These are phyloP conservation scores for Podotricha telesiphe DNA, from an alignment of 2,888 invertebrate species.

Conservation along the genomic window DNA sequence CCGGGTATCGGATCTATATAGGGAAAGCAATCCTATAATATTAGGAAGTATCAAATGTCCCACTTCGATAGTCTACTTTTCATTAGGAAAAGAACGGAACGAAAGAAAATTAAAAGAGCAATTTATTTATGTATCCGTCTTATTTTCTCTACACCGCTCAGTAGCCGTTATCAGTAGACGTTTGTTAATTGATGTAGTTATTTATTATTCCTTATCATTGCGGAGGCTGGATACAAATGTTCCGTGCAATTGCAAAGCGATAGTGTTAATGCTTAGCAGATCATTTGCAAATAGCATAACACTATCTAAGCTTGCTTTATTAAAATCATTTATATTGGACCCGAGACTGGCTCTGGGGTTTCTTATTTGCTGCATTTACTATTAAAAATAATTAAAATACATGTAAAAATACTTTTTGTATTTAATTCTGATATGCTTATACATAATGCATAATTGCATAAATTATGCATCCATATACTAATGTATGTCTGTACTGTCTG, in stretches of 20 bases:
- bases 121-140: slow-evolving; percentile 15
- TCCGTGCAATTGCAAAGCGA: slow-evolving; percentile 20
- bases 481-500: too few species aligned
- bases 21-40: slow-evolving; percentile 1
- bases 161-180: slow-evolving; percentile 15
- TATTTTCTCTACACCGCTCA: slow-evolving; percentile 5
- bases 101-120: neutral
- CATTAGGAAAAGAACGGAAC: too few species aligned
- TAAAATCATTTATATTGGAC: neutral
- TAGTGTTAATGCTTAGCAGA: slow-evolving; percentile 15
- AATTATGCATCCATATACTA: too few species aligned
- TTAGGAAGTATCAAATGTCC: slow-evolving; percentile 17
- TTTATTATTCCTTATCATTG: slow-evolving; percentile 27
- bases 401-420: too few species aligned
- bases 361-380: too few species aligned
- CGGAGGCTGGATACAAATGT: slow-evolving; percentile 20
- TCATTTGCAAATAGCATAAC: slow-evolving; percentile 14
- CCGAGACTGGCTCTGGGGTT: neutral
- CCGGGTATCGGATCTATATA: neutral
- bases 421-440: too few species aligned
- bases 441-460: too few species aligned
- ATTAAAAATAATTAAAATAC: neutral
- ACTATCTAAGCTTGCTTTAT: slow-evolving; percentile 16
- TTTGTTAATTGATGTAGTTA: slow-evolving; percentile 26
- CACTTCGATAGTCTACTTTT: too few species aligned